Evolutionary conservation across 2,888 invertebrate species (phyloP).

Genomic region (Lissonota sp.): DNA sequence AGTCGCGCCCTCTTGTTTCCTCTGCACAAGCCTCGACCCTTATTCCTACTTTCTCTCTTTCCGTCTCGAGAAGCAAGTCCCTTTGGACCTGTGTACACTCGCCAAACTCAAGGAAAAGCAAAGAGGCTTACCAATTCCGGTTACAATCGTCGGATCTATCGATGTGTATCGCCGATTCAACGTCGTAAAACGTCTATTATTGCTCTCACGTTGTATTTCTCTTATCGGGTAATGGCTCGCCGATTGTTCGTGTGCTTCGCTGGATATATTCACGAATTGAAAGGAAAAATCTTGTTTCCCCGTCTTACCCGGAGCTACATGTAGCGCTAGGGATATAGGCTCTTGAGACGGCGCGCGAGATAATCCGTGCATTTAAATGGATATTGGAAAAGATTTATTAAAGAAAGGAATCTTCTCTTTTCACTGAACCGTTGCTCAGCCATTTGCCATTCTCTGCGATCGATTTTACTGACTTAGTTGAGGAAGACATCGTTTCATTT

Average conservation of each 20-base stretch:
- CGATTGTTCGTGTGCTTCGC: conserved; percentile 24
- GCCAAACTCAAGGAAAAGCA: conserved; percentile 2
- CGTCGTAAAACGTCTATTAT: conserved; percentile 1
- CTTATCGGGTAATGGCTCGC: conserved; percentile 16
- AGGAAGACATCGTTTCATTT: no score
- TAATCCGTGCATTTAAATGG: no score
- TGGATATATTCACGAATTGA: conserved; percentile 4
- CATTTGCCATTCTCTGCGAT: no score
- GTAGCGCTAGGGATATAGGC: not conserved
- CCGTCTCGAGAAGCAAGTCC: not conserved
- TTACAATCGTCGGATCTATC: conserved; percentile 21
- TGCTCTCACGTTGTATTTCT: conserved; percentile 10
- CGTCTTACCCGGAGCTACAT: not conserved
- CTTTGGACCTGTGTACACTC: not conserved
- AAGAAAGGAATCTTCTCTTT: no score
- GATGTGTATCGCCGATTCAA: conserved; percentile 19
- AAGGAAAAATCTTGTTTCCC: not conserved
- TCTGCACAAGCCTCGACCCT: not conserved
- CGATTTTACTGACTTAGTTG: no score
- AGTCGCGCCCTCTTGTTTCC: not conserved
- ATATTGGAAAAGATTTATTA: no score
- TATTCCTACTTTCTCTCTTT: conserved; percentile 12
- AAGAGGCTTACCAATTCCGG: conserved; percentile 19
- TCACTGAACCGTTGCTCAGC: no score
- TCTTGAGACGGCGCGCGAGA: not conserved